Conservation (phyloP, 2,113 vertebrate genomes). For the Rhynchopsitta pachyrhyncha region DNA sequence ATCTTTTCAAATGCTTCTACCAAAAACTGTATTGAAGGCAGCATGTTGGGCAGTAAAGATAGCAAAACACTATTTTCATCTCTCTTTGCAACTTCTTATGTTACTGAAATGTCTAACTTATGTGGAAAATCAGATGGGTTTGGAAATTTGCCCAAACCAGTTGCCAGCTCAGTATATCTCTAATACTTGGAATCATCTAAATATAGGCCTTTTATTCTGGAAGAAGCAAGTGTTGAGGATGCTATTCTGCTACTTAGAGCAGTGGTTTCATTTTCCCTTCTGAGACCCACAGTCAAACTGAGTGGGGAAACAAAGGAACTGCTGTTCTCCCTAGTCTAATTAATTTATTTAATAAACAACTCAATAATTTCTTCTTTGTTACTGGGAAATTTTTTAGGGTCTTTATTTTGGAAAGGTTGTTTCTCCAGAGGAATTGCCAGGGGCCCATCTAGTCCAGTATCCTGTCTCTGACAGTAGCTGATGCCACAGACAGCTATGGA, state of each 20-base stretch:
- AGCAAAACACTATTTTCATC: conserved; percentile 10
- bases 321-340: conserved; percentile 59
- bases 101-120: conserved; percentile 46
- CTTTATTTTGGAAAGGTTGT: conserved; percentile 28
- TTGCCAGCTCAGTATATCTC: conserved; percentile 53
- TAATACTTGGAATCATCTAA: conserved; percentile 57
- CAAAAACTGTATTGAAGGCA: not conserved
- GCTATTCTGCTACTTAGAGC: conserved; percentile 2
- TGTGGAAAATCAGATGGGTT: conserved; percentile 37
- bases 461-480: conserved; percentile 50
- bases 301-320: conserved; percentile 32
- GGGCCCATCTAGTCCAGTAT: conserved; percentile 4
- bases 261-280: conserved; percentile 58
- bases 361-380: conserved; percentile 60
- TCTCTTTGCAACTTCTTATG: conserved; percentile 23
- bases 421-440: conserved; percentile 61
- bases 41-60: conserved; percentile 4
- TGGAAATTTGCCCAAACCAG: conserved; percentile 55
- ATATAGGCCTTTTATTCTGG: conserved; percentile 62
- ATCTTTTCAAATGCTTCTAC: not conserved
- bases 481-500: not conserved
- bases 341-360: conserved; percentile 65
- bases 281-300: not conserved
- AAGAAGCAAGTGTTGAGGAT: conserved; percentile 15
- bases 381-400: not conserved